Evolutionary conservation across 1,140 invertebrate genomes (phyloP), one percentile per base, ranked within the genome.

Genomic region (Pissodes strobi): DNA sequence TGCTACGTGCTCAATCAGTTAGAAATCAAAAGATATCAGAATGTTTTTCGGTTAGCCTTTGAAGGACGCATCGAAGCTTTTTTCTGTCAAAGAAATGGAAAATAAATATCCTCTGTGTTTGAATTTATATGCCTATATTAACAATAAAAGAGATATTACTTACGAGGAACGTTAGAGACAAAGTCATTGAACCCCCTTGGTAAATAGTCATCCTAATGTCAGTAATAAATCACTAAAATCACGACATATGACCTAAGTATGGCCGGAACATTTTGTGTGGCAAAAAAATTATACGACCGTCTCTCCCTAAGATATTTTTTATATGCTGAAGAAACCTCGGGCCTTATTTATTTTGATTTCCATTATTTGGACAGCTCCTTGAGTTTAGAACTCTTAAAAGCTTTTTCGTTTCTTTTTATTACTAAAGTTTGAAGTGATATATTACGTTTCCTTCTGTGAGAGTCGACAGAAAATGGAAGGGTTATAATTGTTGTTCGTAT

Each of bases 281-380:
- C 48, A 51, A 51, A 51, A 51, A 51, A 51, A 23, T 27, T 27
- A 9, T 27, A 5, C 38, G 38, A n/a, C 38, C 38, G 15, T 39
- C 2, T 15, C 38, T 41, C 48, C 25, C 13, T 9, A 30, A 30
- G 2, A 12, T 9, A 51, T 51, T 51, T 51, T 51, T 51, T 51
- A 51, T 30, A 2, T 51, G 25, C 25, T 22, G 15, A 25, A 17
- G 48, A 25, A 25, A 2, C 48, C 15, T 23, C 12, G 22, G 21
- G 25, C 23, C 38, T 9, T 51, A 51, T 51, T 51, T 51, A 51
- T 51, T 51, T 51, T 51, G 48, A 51, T 51, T 51, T 30, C 48
- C 22, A 27, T 30, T 30, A 51, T 51, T 25, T 21, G 43, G 17
- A 25, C 43, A 13, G 21, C 4, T 46, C 43, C 12, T 18, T 8